Percentiles rank a stretch among this genome's conserved stretches.
Conservation (phyloP, 1,140 invertebrate genomes). For the Drosophila lowei region DNA sequence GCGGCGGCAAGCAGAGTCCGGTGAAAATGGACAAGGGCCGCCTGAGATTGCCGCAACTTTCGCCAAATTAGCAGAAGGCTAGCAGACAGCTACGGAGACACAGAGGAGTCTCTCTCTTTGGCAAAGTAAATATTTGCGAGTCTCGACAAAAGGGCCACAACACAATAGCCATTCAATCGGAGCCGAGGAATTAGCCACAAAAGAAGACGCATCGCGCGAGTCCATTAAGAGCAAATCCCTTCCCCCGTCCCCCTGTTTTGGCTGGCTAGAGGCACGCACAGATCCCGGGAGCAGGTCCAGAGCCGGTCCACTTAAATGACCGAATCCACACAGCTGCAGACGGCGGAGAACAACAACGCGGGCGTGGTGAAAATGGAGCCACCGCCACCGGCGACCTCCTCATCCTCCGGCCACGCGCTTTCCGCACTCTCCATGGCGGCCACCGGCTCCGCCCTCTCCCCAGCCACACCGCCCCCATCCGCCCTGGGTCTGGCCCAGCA, state of each 20-base stretch:
- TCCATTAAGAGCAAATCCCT: slow-evolving; percentile 55
- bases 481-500: slow-evolving; percentile 34
- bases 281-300: not conserved
- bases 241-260: not conserved
- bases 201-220: slow-evolving; percentile 43
- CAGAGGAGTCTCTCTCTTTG: not conserved
- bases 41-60: slow-evolving; percentile 66
- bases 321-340: slow-evolving; percentile 82
- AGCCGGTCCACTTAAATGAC: slow-evolving; percentile 73
- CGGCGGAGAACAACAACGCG: slow-evolving; percentile 82
- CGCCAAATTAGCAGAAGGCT: slow-evolving; percentile 69
- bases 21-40: slow-evolving; percentile 79
- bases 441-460: slow-evolving; percentile 62
- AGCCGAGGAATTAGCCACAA: slow-evolving; percentile 66
- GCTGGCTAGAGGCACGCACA: slow-evolving; percentile 29
- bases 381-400: slow-evolving; percentile 75
- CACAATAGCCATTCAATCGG: slow-evolving; percentile 30
- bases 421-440: slow-evolving; percentile 62
- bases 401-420: slow-evolving; percentile 46
- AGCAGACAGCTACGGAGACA: slow-evolving; percentile 32
- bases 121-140: slow-evolving; percentile 70
- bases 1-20: slow-evolving; percentile 43
- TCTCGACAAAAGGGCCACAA: slow-evolving; percentile 26
- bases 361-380: slow-evolving; percentile 82
- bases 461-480: slow-evolving; percentile 58